These are phyloP conservation scores for Panorpa germanica DNA, from an alignment of 2,888 invertebrate genomes.

Conservation along the genomic window DNA sequence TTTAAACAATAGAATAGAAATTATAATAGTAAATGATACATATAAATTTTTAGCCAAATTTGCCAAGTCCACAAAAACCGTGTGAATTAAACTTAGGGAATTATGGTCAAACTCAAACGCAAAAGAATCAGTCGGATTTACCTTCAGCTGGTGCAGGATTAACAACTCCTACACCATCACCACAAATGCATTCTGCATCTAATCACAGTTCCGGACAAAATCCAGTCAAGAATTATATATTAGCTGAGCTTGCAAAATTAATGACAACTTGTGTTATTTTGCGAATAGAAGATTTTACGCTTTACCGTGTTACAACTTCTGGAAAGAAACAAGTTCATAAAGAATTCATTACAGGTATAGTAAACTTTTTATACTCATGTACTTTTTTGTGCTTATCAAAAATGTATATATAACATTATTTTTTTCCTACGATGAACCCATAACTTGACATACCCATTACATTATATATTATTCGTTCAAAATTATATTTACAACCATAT, in stretches of 20 bases:
- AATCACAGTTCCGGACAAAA: too few species aligned
- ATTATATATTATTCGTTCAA: background rate
- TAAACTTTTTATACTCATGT: background rate
- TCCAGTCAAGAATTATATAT: constrained; percentile 46
- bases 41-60: too few species aligned
- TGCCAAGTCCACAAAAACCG: too few species aligned
- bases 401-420: constrained; percentile 7
- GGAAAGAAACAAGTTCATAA: constrained; percentile 55
- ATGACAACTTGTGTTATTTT: constrained; percentile 86
- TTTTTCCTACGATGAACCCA: constrained; percentile 1
- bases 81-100: too few species aligned
- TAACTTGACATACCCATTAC: background rate
- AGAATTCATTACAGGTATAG: constrained; percentile 57
- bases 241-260: constrained; percentile 61
- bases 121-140: too few species aligned
- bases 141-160: too few species aligned
- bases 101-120: too few species aligned
- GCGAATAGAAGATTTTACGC: constrained; percentile 77
- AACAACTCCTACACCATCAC: too few species aligned
- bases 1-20: too few species aligned
- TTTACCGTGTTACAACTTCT: constrained; percentile 66
- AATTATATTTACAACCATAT: constrained; percentile 1
- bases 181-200: too few species aligned
- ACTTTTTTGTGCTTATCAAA: constrained; percentile 5
- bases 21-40: too few species aligned